A percentile compares a stretch with the other conserved stretches of the same genome.
phyloP scores from a whole-genome alignment of 2,113 vertebrate species.

The Pedionomus torquatus region DNA sequence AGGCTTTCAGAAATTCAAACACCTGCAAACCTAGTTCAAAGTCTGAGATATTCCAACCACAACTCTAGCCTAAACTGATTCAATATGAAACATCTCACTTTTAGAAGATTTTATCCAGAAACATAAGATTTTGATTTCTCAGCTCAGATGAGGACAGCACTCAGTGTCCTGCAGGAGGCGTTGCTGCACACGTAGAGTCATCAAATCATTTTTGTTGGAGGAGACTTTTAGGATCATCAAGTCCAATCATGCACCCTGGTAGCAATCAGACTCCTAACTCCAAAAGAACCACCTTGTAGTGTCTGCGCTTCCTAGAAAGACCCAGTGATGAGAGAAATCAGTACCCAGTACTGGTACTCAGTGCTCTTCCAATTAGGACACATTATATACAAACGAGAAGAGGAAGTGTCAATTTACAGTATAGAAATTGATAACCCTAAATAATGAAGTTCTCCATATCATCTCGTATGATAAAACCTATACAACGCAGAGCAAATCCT shows the following conservation, averaged over 20 bases:
- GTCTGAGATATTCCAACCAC: background rate
- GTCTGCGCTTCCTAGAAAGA: background rate
- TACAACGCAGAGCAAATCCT: background rate
- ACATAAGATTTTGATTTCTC: background rate
- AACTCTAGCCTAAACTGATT: background rate
- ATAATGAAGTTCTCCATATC: background rate
- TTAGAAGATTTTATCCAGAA: background rate
- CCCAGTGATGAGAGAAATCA: background rate
- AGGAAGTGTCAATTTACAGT: background rate
- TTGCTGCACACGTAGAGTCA: background rate
- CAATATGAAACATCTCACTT: background rate
- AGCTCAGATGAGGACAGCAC: background rate
- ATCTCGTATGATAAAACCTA: background rate
- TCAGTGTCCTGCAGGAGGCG: background rate
- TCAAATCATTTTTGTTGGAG: background rate
- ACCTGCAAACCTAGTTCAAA: background rate
- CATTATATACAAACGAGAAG: background rate
- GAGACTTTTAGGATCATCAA: background rate
- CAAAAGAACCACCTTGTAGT: background rate
- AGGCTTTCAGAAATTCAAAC: background rate
- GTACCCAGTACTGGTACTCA: background rate
- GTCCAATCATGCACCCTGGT: background rate
- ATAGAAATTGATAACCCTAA: background rate
- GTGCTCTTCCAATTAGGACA: background rate
- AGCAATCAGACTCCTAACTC: background rate